These are phyloP conservation scores for Chelidonichthys spinosus DNA, from an alignment of 2,797 vertebrate genomes.

Conservation along the genomic window DNA sequence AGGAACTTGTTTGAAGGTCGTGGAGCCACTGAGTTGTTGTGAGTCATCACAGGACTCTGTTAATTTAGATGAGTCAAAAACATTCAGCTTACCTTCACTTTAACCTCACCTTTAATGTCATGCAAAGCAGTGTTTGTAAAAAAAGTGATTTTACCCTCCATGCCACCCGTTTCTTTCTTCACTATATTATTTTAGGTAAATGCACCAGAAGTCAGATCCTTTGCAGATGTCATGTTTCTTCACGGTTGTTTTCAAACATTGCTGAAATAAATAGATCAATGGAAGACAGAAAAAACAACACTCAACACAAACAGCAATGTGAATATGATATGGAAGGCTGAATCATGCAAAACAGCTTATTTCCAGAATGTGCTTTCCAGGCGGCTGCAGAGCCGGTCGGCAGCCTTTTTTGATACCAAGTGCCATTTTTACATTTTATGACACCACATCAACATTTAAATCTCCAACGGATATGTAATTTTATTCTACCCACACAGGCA, in stretches of 20 bases:
- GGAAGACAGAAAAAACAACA: background rate
- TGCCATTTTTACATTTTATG: background rate
- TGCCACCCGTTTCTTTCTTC: background rate
- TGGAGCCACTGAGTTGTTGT: constrained; percentile 7
- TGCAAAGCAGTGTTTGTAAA: background rate
- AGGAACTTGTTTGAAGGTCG: constrained; percentile 23
- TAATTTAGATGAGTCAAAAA: constrained; percentile 26
- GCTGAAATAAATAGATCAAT: background rate
- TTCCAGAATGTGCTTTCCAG: background rate
- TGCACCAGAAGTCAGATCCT: background rate
- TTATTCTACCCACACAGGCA: no score
- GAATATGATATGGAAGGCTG: background rate
- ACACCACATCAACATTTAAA: background rate
- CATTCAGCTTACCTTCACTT: constrained; percentile 18
- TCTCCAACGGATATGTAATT: background rate
- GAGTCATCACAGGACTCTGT: constrained; percentile 21
- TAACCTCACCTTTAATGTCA: constrained; percentile 2
- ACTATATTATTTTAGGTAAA: background rate
- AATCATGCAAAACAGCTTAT: background rate
- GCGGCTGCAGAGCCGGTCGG: background rate
- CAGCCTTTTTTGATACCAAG: background rate
- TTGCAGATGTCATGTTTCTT: background rate
- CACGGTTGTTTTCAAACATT: background rate
- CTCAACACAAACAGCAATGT: background rate
- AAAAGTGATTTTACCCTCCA: background rate